Conservation (phyloP, 1,140 invertebrate species). For the Pseudachorutes palmiensis region DNA sequence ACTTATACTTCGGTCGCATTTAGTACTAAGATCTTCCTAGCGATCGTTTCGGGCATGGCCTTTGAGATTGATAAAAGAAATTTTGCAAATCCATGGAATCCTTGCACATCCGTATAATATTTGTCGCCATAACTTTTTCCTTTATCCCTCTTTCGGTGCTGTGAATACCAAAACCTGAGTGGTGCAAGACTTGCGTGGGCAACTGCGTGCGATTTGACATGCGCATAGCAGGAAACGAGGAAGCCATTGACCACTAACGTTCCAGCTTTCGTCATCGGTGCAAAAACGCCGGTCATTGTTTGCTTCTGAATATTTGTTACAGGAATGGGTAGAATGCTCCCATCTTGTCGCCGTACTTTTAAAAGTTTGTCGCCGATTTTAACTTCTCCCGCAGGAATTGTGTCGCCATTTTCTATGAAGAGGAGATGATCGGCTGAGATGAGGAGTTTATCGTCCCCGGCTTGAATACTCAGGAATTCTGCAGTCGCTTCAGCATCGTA, state of each 20-base stretch:
- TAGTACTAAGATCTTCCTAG: not conserved
- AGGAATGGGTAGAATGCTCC: not conserved
- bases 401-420: not conserved
- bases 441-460: not conserved
- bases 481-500: not conserved
- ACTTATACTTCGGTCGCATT: not conserved
- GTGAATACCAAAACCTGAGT: constrained; percentile 1
- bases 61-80: not conserved
- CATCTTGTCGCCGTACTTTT: not conserved
- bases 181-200: not conserved
- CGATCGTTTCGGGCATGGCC: not conserved
- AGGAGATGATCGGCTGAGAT: constrained; percentile 1
- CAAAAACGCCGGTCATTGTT: not conserved
- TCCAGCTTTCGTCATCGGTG: constrained; percentile 4
- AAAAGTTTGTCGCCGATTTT: not conserved
- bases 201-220: constrained; percentile 3
- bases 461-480: not conserved
- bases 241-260: constrained; percentile 4
- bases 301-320: not conserved
- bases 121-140: not conserved
- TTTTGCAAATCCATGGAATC: not conserved
- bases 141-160: not conserved
- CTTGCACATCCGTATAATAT: not conserved
- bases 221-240: constrained; percentile 6
- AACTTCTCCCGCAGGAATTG: not conserved